Base-by-base conservation (phyloP, 2,797 vertebrate species). In the Rhynchonycteris naso region DNA sequence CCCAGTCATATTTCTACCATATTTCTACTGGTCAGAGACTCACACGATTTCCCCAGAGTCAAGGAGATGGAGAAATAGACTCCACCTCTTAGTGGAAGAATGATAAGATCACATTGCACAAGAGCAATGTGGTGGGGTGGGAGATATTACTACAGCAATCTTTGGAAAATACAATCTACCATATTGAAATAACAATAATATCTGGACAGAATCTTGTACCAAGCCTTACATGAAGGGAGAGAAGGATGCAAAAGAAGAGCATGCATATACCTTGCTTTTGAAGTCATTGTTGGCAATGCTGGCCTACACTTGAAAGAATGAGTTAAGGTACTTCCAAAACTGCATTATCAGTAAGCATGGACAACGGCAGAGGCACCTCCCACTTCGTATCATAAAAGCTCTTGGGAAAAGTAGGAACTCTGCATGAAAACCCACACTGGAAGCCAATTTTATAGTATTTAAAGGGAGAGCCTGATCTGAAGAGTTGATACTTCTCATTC, bases 351-450 rank as follows among this genome's bases (percentile, higher is more conserved):
- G 28, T 15, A 38, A 72, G 22, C 54, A 61, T 11, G 26, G 33
- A 76, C 22, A 85, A 69, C 58, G 56, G 38, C 35, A 58, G 35
- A 71, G 13, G 22, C 30, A 38, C 66, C 75, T 80, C 10, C 72
- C 61, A 71, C 14, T 88, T 16, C 59, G 18, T 54, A 33, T 4
- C 52, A 71, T 54, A 94, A 74, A 87, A 59, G 4, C 30, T 87
- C 19, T 78, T 80, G n/a, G 72, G 78, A 72, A 82, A 79, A 85
- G 58, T 59, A 72, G 59, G 68, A 79, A 68, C 22, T 78, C 16
- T 84, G 28, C 69, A 56, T 90, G 71, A 91, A 94, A 80, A 89
- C 14, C n/a, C 84, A 88, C 72, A 84, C 22, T 47, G 28, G 14
- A 13, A 91, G 12, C 9, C 13, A 58, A 3, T 71, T 87, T 87